Base-by-base conservation (phyloP, 2,888 invertebrate species). In the Apoda limacodes region DNA sequence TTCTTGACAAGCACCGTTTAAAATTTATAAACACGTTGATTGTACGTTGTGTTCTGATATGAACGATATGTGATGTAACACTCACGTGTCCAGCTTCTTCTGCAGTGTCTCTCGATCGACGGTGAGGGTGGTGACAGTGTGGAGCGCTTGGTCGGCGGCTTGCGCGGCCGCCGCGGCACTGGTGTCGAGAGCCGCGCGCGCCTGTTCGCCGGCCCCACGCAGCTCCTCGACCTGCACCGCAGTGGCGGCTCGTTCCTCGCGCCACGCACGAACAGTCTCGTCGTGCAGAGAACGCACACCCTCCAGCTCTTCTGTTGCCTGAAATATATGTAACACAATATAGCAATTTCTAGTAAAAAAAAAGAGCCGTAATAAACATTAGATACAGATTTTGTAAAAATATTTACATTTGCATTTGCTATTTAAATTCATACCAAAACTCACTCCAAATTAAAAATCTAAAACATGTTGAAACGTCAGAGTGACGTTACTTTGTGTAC, bases 211-310 rank as follows among this genome's bases (percentile, higher is more conserved):
- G 4, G 43, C 49, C 3, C 13, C 46, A 25, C 42, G 46, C 32
- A 66, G 55, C 36, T 33, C 43, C 1, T 33, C 40, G 30, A 63
- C 46, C 34, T 46, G 49, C 13, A 29, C 34, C 7, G 32, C 40
- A 22, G 44, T 30, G 22, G 39, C 48, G 2, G 46, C 52, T 9
- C 74, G 63, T 42, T 60, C 61, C 15, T 48, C 34, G 21, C 59
- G 64, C 72, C 75, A 75, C 35, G 59, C 32, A n/a, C 65, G 55
- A 2, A 78, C 57, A 4, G 80, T 78, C 57, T 82, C 81, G 49
- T 78, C 75, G 59, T 80, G 78, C 22, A 85, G 50, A 2, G 82
- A 78, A 0, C 74, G 68, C 9, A 80, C 75, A 29, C 75, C 74
- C 40, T 84, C 82, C 39, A 82, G 40, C 45, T 81, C 80, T n/a